Conservation (phyloP, 2,888 invertebrate species). For the Nesidiocoris tenuis region DNA sequence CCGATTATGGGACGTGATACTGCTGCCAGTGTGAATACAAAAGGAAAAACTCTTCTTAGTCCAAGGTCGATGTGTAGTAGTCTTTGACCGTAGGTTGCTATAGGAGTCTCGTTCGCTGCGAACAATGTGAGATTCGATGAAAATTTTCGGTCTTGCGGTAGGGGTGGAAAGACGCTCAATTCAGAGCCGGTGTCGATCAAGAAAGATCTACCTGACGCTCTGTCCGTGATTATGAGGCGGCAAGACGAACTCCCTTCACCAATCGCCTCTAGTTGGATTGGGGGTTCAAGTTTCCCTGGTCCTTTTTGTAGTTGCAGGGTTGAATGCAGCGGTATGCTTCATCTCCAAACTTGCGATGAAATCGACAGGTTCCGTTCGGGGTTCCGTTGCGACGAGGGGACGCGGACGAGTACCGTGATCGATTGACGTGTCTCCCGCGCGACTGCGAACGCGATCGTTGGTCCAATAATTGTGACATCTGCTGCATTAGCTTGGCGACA, state of each 20-base stretch:
- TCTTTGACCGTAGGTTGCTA: slow-evolving; percentile 1
- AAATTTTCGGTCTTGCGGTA: not conserved
- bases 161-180: not conserved
- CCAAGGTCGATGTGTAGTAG: slow-evolving; percentile 5
- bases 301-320: slow-evolving; percentile 16
- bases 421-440: no score
- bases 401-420: no score
- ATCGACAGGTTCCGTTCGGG: no score
- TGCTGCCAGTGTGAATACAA: slow-evolving; percentile 5
- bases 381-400: no score
- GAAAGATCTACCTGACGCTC: not conserved
- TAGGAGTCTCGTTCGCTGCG: slow-evolving; percentile 3
- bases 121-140: not conserved
- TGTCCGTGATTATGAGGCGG: slow-evolving; percentile 7
- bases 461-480: no score
- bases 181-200: slow-evolving; percentile 6
- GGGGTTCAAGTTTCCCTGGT: slow-evolving; percentile 2
- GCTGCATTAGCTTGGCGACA: no score
- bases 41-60: not conserved
- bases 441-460: no score
- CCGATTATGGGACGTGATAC: no score
- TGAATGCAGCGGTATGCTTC: not conserved
- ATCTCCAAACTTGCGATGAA: not conserved
- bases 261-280: not conserved
- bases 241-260: not conserved